Percentiles rank a stretch among this genome's conserved stretches.
Conservation (phyloP, 2,888 invertebrate species). For the Elmis aenea region DNA sequence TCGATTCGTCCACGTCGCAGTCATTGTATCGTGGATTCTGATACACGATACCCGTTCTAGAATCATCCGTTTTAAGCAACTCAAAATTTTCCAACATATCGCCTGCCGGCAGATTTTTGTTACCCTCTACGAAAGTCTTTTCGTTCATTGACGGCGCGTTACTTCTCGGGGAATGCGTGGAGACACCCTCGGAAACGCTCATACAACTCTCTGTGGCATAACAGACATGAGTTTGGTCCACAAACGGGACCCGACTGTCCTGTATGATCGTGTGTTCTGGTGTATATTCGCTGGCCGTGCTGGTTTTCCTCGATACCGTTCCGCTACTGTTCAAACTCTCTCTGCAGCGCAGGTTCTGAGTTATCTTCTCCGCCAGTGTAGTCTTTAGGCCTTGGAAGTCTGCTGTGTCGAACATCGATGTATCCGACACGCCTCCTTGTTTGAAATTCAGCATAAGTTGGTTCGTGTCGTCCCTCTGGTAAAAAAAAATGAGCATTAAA, state of each 20-base stretch:
- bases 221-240: conserved; percentile 30
- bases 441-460: too few species aligned
- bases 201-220: conserved; percentile 33
- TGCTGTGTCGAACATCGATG: conserved; percentile 1
- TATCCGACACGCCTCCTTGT: conserved; percentile 1
- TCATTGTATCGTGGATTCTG: background rate
- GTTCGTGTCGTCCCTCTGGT: conserved; percentile 2
- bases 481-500: conserved; percentile 2
- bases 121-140: background rate
- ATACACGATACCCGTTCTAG: background rate
- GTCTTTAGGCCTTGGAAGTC: conserved; percentile 38
- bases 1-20: conserved; percentile 1
- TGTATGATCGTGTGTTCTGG: conserved; percentile 50
- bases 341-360: conserved; percentile 36
- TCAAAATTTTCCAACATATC: background rate
- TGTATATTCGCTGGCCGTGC: conserved; percentile 55
- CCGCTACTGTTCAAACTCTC: conserved; percentile 47
- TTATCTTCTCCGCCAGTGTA: conserved; percentile 39
- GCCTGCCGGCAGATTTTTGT: conserved; percentile 6
- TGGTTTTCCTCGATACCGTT: conserved; percentile 53
- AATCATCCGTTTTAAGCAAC: background rate
- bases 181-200: conserved; percentile 24
- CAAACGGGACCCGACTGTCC: conserved; percentile 26
- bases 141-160: conserved; percentile 1
- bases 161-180: conserved; percentile 32